phyloP scores from a whole-genome alignment of 2,113 vertebrate species.

The Semnornis frantzii region DNA sequence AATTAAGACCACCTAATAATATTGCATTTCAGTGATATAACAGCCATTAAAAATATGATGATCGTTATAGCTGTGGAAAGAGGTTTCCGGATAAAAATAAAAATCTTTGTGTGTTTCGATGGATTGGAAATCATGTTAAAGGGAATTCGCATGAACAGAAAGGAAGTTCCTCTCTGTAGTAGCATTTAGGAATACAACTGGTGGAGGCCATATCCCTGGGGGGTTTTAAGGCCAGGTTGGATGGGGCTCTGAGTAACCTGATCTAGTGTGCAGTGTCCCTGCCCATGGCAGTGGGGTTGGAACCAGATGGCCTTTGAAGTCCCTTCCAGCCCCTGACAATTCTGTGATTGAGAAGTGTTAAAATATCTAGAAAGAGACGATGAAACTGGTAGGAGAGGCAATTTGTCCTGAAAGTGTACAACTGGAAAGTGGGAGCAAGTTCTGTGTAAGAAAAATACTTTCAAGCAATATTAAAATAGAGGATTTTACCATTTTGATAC shows the following conservation, averaged over 20 bases:
- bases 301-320: background rate
- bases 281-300: no score
- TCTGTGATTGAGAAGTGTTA: background rate
- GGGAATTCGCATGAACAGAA: background rate
- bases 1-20: background rate
- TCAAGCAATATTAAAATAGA: background rate
- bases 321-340: no score
- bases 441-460: background rate
- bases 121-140: background rate
- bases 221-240: no score
- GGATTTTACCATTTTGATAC: background rate
- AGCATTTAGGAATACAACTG: background rate
- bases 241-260: no score
- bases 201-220: no score
- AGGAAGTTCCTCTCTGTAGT: background rate
- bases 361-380: background rate
- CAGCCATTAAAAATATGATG: background rate
- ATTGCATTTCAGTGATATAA: constrained; percentile 11
- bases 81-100: background rate
- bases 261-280: no score
- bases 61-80: background rate
- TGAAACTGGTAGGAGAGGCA: background rate
- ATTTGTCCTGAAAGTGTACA: background rate
- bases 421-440: background rate
- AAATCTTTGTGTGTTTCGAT: background rate